These are phyloP conservation scores for Pogonus chalceus DNA, from an alignment of 1,140 invertebrate genomes.

Conservation along the genomic window DNA sequence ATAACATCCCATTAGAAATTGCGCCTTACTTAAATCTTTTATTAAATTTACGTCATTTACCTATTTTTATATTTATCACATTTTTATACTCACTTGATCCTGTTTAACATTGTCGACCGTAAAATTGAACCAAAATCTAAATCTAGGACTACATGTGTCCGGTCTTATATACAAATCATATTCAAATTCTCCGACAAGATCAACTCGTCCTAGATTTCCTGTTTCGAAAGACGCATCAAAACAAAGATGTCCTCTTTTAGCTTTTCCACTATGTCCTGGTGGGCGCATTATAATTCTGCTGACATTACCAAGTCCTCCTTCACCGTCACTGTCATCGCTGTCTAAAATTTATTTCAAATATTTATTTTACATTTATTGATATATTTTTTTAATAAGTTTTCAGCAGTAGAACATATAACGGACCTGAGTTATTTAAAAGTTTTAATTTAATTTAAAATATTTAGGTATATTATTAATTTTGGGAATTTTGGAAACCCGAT, in stretches of 20 bases:
- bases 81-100: constrained; percentile 62
- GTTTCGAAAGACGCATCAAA: constrained; percentile 97
- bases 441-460: no score
- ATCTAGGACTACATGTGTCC: constrained; percentile 88
- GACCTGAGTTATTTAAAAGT: neutral
- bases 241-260: constrained; percentile 86
- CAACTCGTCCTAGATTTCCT: constrained; percentile 91
- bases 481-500: neutral
- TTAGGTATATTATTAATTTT: neutral
- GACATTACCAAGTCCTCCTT: constrained; percentile 90
- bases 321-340: constrained; percentile 90
- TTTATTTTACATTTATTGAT: no score
- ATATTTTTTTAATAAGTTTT: no score
- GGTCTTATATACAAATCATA: constrained; percentile 95
- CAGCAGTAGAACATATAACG: no score
- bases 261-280: constrained; percentile 88
- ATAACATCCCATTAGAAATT: no score
- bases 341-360: no score
- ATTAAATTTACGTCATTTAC: no score
- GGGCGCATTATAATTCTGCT: constrained; percentile 86
- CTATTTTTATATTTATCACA: constrained; percentile 7
- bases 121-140: constrained; percentile 96
- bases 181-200: constrained; percentile 87
- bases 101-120: constrained; percentile 91
- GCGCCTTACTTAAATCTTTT: no score